A percentile compares a stretch with the other conserved stretches of the same genome.
These are phyloP conservation scores for Sturmia bella DNA, from an alignment of 2,888 invertebrate genomes.

Conservation along the genomic window DNA sequence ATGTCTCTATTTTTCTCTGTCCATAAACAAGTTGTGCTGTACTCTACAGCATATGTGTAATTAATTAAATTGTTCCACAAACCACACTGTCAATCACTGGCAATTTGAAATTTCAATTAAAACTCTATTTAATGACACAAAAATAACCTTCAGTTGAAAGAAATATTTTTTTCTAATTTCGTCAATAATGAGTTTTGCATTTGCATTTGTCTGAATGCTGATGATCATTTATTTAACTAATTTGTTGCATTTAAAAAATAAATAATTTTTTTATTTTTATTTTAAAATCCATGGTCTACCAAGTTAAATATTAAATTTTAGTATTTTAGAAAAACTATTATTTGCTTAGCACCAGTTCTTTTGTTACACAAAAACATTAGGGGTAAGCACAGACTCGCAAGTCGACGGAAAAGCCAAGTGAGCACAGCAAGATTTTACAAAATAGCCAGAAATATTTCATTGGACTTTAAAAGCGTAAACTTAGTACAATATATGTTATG, in stretches of 20 bases:
- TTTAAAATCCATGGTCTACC: conserved; percentile 39
- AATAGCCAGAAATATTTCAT: no score
- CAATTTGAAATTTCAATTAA: conserved; percentile 42
- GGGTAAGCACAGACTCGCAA: conserved; percentile 21
- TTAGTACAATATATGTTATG: no score
- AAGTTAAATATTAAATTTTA: conserved; percentile 37
- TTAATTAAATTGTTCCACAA: neutral
- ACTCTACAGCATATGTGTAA: no score
- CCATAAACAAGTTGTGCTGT: no score
- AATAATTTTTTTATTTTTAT: conserved; percentile 40
- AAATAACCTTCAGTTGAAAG: conserved; percentile 8
- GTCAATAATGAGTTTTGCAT: conserved; percentile 21
- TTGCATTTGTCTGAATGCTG: neutral
- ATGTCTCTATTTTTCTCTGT: no score
- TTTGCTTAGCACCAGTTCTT: neutral
- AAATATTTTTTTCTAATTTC: neutral
- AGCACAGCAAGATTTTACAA: no score
- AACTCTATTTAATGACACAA: neutral
- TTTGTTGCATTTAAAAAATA: conserved; percentile 38
- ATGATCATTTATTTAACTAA: conserved; percentile 45
- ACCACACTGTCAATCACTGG: conserved; percentile 31
- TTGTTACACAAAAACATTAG: neutral
- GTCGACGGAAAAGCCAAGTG: no score
- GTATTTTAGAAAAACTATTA: neutral
- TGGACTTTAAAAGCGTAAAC: no score